Evolutionary conservation across 1,140 invertebrate genomes (phyloP).

Genomic region (Pseudomyrmex dendroicus): DNA sequence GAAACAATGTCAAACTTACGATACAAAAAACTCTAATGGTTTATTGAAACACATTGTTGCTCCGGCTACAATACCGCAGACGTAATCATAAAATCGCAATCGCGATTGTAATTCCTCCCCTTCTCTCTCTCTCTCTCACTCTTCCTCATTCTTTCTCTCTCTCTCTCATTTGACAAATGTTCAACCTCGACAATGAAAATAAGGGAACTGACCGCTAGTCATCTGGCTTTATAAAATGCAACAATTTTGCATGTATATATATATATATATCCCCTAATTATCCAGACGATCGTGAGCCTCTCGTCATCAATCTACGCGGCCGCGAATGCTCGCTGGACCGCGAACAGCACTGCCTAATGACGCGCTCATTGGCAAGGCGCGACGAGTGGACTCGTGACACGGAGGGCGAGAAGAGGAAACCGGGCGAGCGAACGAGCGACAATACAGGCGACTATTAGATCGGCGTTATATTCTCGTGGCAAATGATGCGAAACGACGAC

Average conservation of each 20-base stretch:
- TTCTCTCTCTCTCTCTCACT: neutral
- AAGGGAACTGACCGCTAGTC: neutral
- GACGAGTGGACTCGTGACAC: neutral
- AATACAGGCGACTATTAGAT: constrained; percentile 78
- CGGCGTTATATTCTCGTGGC: constrained; percentile 68
- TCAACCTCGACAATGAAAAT: constrained; percentile 38
- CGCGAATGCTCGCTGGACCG: constrained; percentile 65
- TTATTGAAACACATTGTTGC: constrained; percentile 35
- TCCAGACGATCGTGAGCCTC: constrained; percentile 67
- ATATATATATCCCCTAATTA: constrained; percentile 49
- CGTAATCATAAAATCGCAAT: constrained; percentile 37
- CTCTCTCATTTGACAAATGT: constrained; percentile 19
- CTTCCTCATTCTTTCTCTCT: neutral
- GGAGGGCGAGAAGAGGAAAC: neutral
- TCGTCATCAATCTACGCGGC: constrained; percentile 65
- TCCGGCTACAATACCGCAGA: constrained; percentile 9
- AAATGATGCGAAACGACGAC: constrained; percentile 74
- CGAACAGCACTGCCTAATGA: constrained; percentile 76
- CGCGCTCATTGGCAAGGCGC: constrained; percentile 67
- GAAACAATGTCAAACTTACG: constrained; percentile 35
- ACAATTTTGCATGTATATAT: constrained; percentile 51
- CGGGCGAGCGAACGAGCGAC: constrained; percentile 59
- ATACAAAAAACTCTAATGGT: constrained; percentile 36
- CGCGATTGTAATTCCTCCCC: neutral
- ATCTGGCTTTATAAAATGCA: constrained; percentile 31